Evolutionary conservation across 2,113 vertebrate species (phyloP).

Genomic region (Sminthopsis crassicaudata): DNA sequence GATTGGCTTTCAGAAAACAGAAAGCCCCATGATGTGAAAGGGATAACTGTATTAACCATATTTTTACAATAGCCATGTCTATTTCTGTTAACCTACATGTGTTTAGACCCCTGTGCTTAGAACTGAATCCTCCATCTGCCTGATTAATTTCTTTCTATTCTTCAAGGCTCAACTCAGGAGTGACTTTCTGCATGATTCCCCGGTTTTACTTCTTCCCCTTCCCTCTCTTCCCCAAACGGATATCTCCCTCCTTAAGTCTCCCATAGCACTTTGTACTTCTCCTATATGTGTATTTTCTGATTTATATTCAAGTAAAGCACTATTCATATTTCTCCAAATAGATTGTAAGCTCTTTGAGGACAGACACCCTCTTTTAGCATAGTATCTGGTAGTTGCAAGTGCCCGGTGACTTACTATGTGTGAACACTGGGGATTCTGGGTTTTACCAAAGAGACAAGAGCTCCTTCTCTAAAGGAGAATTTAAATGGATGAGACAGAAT

Average conservation of each 20-base stretch:
- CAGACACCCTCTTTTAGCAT: not conserved
- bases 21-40: not conserved
- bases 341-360: not conserved
- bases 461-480: not conserved
- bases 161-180: not conserved
- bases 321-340: not conserved
- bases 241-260: not conserved
- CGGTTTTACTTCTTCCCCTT: not conserved
- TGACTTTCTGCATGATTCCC: constrained; percentile 1
- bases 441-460: not conserved
- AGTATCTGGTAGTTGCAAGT: not conserved
- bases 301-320: not conserved
- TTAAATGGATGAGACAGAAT: not conserved
- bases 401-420: not conserved
- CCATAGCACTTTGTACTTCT: not conserved
- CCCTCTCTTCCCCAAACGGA: not conserved
- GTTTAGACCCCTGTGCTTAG: not conserved
- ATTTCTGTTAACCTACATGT: not conserved
- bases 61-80: not conserved
- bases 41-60: not conserved
- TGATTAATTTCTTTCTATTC: not conserved
- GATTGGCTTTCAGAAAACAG: not conserved
- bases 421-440: not conserved
- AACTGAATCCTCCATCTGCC: not conserved
- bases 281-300: not conserved